A percentile compares a stretch with the other conserved stretches of the same genome.
These are phyloP conservation scores for Haemorhous mexicanus DNA, from an alignment of 2,113 vertebrate genomes.

Conservation along the genomic window DNA sequence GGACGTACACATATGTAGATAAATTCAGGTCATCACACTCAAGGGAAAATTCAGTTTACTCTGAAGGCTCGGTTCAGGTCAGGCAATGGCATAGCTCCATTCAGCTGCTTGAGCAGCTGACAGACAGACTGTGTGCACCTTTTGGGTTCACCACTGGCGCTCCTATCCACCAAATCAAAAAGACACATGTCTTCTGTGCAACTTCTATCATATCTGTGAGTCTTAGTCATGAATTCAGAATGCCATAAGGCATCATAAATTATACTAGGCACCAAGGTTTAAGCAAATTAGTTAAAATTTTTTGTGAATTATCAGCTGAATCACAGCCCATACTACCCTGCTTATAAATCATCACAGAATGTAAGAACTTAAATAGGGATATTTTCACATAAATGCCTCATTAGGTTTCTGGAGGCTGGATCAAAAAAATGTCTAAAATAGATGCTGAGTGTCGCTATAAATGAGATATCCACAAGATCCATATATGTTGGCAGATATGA, in stretches of 20 bases:
- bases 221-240: background rate
- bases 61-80: background rate
- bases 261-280: background rate
- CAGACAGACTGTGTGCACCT: background rate
- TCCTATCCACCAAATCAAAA: background rate
- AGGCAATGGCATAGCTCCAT: background rate
- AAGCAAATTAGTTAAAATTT: background rate
- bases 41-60: background rate
- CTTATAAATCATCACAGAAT: background rate
- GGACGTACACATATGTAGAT: fast-evolving
- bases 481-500: background rate
- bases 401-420: background rate
- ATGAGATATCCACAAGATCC: background rate
- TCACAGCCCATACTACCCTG: background rate
- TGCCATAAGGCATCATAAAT: background rate
- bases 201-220: background rate
- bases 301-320: background rate
- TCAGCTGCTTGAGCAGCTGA: background rate
- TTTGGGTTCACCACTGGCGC: background rate
- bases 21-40: background rate
- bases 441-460: background rate
- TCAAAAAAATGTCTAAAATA: background rate
- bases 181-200: fast-evolving
- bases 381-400: background rate
- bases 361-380: background rate